Conservation (phyloP, 1,140 invertebrate species). For the Hyles euphorbiae region DNA sequence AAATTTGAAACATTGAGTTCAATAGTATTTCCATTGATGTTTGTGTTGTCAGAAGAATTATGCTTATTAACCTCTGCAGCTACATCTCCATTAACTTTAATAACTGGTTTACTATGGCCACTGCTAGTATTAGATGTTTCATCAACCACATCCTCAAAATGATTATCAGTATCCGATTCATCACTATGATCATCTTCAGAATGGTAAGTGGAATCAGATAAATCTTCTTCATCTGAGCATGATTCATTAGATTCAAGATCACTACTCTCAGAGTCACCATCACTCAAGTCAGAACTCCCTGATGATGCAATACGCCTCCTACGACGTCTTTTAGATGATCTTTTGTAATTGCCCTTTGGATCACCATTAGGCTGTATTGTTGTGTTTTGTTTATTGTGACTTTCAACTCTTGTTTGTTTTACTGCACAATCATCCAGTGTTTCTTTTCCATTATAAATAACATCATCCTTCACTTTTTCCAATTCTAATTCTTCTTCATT, state of each 20-base stretch:
- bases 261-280: conserved; percentile 76
- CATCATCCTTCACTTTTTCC: conserved; percentile 8
- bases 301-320: conserved; percentile 60
- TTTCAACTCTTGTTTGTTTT: conserved; percentile 25
- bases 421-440: conserved; percentile 13
- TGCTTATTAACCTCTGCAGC: conserved; percentile 9
- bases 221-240: conserved; percentile 48
- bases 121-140: conserved; percentile 21
- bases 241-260: conserved; percentile 55
- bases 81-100: background rate
- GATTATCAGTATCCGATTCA: conserved; percentile 28
- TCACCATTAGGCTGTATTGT: conserved; percentile 36
- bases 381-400: conserved; percentile 19
- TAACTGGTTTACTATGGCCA: conserved; percentile 14
- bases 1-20: conserved; percentile 27
- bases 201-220: conserved; percentile 55
- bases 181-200: conserved; percentile 44
- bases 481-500: conserved; percentile 21
- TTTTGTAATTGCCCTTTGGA: conserved; percentile 43
- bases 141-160: conserved; percentile 29
- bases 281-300: conserved; percentile 63
- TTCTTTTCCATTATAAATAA: background rate
- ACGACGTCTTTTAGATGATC: conserved; percentile 69
- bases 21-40: conserved; percentile 2
- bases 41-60: background rate